phyloP scores from a whole-genome alignment of 1,140 invertebrate species.

The Orchestia grillus region DNA sequence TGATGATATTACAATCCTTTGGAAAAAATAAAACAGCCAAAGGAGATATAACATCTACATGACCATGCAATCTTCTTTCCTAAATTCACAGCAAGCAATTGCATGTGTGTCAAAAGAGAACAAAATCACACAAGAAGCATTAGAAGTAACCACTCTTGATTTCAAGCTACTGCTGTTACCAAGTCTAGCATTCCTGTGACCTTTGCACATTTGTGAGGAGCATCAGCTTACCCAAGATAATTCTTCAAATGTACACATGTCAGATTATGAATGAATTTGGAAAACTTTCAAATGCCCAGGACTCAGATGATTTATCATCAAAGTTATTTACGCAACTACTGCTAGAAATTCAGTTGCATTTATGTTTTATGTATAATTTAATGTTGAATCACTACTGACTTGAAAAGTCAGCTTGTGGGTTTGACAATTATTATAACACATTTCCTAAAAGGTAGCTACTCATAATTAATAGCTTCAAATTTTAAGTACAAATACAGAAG shows the following conservation, averaged over 20 bases:
- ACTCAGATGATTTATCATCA: too few relatives aligned
- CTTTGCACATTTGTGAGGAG: not conserved
- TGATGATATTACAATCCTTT: not conserved
- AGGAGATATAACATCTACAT: not conserved
- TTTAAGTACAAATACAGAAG: too few relatives aligned
- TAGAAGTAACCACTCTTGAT: not conserved
- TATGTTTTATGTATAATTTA: too few relatives aligned
- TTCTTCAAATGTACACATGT: not conserved
- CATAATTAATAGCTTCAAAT: too few relatives aligned
- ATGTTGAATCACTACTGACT: too few relatives aligned
- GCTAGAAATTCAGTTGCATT: too few relatives aligned
- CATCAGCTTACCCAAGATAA: not conserved
- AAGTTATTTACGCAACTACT: too few relatives aligned
- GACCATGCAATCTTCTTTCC: not conserved
- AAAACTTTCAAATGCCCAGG: too few relatives aligned
- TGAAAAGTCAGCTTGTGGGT: too few relatives aligned
- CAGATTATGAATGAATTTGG: too few relatives aligned
- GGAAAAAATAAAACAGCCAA: not conserved
- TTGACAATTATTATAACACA: too few relatives aligned
- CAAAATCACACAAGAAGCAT: not conserved
- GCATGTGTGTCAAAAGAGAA: not conserved
- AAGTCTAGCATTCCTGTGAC: not conserved
- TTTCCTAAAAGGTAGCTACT: too few relatives aligned
- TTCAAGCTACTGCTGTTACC: not conserved
- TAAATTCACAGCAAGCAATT: not conserved